Percentiles rank a stretch among this genome's conserved stretches.
Evolutionary conservation across 2,888 invertebrate species (phyloP).

Genomic region (Apodemia mormo): DNA sequence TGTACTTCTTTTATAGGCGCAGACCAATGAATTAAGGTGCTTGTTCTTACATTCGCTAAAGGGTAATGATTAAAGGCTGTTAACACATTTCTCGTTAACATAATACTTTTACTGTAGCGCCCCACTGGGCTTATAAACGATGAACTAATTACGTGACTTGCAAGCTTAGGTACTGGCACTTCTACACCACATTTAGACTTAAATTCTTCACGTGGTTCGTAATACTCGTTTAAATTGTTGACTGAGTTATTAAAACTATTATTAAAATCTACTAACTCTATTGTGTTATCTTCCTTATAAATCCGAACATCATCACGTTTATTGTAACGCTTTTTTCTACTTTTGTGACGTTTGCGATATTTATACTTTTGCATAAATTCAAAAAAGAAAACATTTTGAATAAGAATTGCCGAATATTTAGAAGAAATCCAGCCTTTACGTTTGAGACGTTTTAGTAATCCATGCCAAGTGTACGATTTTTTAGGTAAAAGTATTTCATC

Average conservation of each 20-base stretch:
- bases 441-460: slow-evolving; percentile 75
- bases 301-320: slow-evolving; percentile 73
- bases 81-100: slow-evolving; percentile 83
- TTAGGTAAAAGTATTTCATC: slow-evolving; percentile 88
- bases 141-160: slow-evolving; percentile 77
- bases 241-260: slow-evolving; percentile 40
- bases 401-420: slow-evolving; percentile 82
- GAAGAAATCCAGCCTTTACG: slow-evolving; percentile 66
- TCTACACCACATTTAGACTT: slow-evolving; percentile 55
- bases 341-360: slow-evolving; percentile 46
- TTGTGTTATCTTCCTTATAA: slow-evolving; percentile 38
- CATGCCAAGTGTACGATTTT: slow-evolving; percentile 79
- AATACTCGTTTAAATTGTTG: slow-evolving; percentile 40
- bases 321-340: slow-evolving; percentile 56
- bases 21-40: slow-evolving; percentile 79
- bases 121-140: slow-evolving; percentile 82
- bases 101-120: slow-evolving; percentile 87
- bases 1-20: slow-evolving; percentile 82
- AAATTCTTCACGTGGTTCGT: slow-evolving; percentile 40
- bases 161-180: slow-evolving; percentile 65
- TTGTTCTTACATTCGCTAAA: slow-evolving; percentile 80
- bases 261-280: slow-evolving; percentile 58
- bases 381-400: slow-evolving; percentile 87
- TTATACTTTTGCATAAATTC: slow-evolving; percentile 70
- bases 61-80: slow-evolving; percentile 90